Evolutionary conservation across 2,888 invertebrate genomes (phyloP), one percentile per base, ranked within the genome.

Genomic region (Baccha elongata): DNA sequence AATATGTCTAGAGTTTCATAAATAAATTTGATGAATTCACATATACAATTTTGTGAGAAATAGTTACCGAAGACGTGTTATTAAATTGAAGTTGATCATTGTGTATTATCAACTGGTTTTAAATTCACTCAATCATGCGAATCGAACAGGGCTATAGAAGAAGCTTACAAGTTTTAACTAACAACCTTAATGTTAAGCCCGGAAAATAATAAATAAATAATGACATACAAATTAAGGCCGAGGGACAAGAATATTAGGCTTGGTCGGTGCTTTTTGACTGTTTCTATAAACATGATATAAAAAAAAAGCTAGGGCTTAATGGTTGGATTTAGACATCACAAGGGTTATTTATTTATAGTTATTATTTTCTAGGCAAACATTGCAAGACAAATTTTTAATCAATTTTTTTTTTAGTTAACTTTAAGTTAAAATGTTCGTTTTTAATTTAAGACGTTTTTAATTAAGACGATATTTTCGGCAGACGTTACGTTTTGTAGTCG

Each of bases 21-120:
- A 35, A 44, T 60, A 60, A 29, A 19, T 44, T 44, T 60, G 42
- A 60, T 44, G 26, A 60, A 29, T 60, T 60, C 60, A 60, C 60
- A 60, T 8, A 60, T 29, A 60, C 29, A 11, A 44, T 44, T 44
- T 60, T 60, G 42, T 44, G 29, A 29, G 60, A 44, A 60, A 44
- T 60, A 44, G 35, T 29, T 60, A 5, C 10, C 1, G 15, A 7
- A 26, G 58, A 58, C 26, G 3, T 35, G 21, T 35, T 15, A 42
- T 1, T 17, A n/a, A 46, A 19, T 35, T 42, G 44, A 60, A 60
- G 44, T 29, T 60, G 60, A 60, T 60, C 6, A 29, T 60, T 19
- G 17, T 44, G 2, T n/a, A 10, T 37, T 17, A 1, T 58, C 29
- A 29, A 60, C 44, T 19, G 42, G 44, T 60, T 60, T 60, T n/a